Base-by-base conservation (phyloP, 2,797 vertebrate genomes). In the Aulostomus chinensis region DNA sequence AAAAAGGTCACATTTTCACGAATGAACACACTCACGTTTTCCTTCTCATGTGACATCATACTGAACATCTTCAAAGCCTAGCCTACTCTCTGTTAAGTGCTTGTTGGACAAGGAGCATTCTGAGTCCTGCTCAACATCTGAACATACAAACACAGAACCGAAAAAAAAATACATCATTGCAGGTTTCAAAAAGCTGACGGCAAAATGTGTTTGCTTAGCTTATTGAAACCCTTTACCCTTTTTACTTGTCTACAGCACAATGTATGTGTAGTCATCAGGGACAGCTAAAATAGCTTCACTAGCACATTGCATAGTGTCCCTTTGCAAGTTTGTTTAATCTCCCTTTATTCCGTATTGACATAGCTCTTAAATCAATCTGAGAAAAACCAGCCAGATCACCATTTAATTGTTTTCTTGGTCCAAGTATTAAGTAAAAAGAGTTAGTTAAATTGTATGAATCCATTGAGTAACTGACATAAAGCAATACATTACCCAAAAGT, bases 231-330 rank as follows among this genome's bases (percentile, higher is more conserved):
- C 42, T 55, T 62, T 51, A 29, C 12, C 2, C 16, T 11, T 32
- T 35, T 22, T 39, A 49, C 36, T 47, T 1, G 2, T 36, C 55
- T 26, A 33, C 15, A 73, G 58, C 62, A 67, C 47, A 72, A 54
- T 77, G 83, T 80, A 86, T 85, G 85, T 80, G 9, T 55, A 37
- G 35, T 56, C 26, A 58, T 16, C 28, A 30, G 65, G 74, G 77
- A 80, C 75, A 78, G 71, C 54, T 45, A 51, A 71, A 62, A 46
- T 65, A 57, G 34, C 61, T 36, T 74, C 15, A 46, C 64, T 16
- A 76, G 58, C 72, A 81, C 67, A 78, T 84, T 83, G 83, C 81
- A 84, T 81, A 79, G 78, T 69, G 83, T 78, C 78, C 80, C 84
- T 80, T 81, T 86, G 79, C 81, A 82, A 72, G 59, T 70, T 86